phyloP scores from a whole-genome alignment of 64 coral and sea anemone species.

The Anthopleura sola region DNA sequence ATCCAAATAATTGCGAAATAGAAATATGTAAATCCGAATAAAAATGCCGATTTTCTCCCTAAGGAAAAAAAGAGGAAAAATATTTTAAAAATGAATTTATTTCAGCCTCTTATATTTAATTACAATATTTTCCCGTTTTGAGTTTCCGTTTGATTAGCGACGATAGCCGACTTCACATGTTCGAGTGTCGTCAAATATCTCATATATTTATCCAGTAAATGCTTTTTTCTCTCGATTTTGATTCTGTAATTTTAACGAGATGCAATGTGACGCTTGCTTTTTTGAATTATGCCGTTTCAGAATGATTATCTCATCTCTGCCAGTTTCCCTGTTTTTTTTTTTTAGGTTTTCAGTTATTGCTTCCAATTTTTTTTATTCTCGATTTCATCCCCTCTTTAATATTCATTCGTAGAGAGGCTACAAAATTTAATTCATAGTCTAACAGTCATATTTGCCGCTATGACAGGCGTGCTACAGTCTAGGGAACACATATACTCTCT shows the following conservation, averaged over 20 bases:
- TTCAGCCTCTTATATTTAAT: background rate
- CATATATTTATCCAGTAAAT: background rate
- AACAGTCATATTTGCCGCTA: background rate
- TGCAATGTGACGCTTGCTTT: too few relatives aligned
- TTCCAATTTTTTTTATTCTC: too few relatives aligned
- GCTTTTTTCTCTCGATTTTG: background rate
- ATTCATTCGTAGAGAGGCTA: too few relatives aligned
- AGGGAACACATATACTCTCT: conserved; percentile 86
- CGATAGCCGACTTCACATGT: background rate
- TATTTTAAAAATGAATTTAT: background rate
- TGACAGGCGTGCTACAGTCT: conserved; percentile 95
- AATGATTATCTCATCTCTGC: too few relatives aligned
- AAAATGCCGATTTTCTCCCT: background rate
- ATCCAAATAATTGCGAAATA: conserved; percentile 6
- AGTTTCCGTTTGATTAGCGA: background rate
- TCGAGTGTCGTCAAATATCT: background rate
- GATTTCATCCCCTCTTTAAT: too few relatives aligned
- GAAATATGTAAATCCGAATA: background rate
- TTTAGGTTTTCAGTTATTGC: too few relatives aligned
- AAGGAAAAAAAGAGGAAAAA: background rate
- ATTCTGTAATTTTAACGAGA: background rate
- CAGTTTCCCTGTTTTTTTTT: too few relatives aligned
- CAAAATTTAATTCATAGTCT: background rate
- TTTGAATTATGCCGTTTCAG: too few relatives aligned
- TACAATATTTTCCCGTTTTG: background rate